Evolutionary conservation across 2,888 invertebrate species (phyloP).

Genomic region (Philopedon plagiatum): DNA sequence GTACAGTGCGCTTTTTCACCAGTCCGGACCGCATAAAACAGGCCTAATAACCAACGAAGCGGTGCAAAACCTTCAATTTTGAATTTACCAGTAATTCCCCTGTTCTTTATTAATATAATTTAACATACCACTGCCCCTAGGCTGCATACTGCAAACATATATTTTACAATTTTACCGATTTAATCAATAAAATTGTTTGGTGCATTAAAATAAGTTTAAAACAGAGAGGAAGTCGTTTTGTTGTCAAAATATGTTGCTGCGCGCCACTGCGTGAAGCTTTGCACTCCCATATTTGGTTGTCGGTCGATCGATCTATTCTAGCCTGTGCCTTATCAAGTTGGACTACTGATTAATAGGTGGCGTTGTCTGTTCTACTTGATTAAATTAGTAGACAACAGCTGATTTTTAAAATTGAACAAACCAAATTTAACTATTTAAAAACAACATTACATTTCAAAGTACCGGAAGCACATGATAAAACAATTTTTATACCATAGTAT

Average conservation of each 20-base stretch:
- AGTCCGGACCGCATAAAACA: slow-evolving; percentile 59
- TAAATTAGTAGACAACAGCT: no score
- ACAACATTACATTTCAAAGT: not conserved
- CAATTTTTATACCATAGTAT: not conserved
- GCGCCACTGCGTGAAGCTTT: slow-evolving; percentile 11
- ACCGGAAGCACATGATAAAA: not conserved
- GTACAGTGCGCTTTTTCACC: slow-evolving; percentile 63
- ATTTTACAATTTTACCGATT: slow-evolving; percentile 59
- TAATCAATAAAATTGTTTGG: slow-evolving; percentile 54
- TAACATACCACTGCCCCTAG: slow-evolving; percentile 64
- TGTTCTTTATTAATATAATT: slow-evolving; percentile 68
- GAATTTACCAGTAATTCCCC: slow-evolving; percentile 66
- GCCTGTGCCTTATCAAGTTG: not conserved
- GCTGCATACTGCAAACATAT: slow-evolving; percentile 57
- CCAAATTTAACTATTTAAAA: not conserved
- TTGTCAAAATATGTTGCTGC: not conserved
- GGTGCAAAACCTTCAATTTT: slow-evolving; percentile 66
- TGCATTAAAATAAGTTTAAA: slow-evolving; percentile 25
- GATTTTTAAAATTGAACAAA: no score
- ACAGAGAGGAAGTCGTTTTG: not conserved
- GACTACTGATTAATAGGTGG: slow-evolving; percentile 1
- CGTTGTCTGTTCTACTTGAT: not conserved
- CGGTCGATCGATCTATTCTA: not conserved
- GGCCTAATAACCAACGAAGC: slow-evolving; percentile 63
- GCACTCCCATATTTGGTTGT: not conserved